A percentile compares a stretch with the other conserved stretches of the same genome.
These are phyloP conservation scores for Trigoniulus corallinus DNA, from an alignment of 1,140 invertebrate species.

Conservation along the genomic window DNA sequence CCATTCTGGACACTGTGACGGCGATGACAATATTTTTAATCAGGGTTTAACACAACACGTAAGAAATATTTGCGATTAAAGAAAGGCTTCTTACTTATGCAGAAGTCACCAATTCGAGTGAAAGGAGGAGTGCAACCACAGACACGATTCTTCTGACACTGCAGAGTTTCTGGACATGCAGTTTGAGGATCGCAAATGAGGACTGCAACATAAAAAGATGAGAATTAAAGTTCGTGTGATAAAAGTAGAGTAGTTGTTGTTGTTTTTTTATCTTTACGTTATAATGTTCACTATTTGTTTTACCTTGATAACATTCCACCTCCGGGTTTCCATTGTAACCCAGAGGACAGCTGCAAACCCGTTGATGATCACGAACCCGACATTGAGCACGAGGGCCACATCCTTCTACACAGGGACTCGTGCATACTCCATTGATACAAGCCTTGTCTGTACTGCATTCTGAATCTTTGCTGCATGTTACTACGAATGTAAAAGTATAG, in stretches of 20 bases:
- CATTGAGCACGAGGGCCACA: slow-evolving; percentile 67
- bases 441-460: slow-evolving; percentile 62
- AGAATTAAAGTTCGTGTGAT: no score
- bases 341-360: slow-evolving; percentile 51
- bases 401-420: slow-evolving; percentile 23
- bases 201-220: not conserved
- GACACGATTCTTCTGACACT: not conserved
- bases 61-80: not conserved
- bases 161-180: not conserved
- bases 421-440: slow-evolving; percentile 64
- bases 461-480: slow-evolving; percentile 52
- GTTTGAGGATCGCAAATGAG: not conserved
- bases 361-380: slow-evolving; percentile 33
- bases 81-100: not conserved
- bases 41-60: slow-evolving; percentile 11
- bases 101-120: not conserved
- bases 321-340: slow-evolving; percentile 33
- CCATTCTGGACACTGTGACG: slow-evolving; percentile 11
- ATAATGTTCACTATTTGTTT: not conserved
- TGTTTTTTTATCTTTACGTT: no score
- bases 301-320: slow-evolving; percentile 6
- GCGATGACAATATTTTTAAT: slow-evolving; percentile 6
- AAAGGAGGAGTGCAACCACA: not conserved
- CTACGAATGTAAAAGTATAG: slow-evolving; percentile 7
- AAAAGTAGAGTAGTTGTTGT: no score